These are phyloP conservation scores for Scytalopus superciliaris DNA, from an alignment of 2,113 vertebrate genomes.

Conservation along the genomic window DNA sequence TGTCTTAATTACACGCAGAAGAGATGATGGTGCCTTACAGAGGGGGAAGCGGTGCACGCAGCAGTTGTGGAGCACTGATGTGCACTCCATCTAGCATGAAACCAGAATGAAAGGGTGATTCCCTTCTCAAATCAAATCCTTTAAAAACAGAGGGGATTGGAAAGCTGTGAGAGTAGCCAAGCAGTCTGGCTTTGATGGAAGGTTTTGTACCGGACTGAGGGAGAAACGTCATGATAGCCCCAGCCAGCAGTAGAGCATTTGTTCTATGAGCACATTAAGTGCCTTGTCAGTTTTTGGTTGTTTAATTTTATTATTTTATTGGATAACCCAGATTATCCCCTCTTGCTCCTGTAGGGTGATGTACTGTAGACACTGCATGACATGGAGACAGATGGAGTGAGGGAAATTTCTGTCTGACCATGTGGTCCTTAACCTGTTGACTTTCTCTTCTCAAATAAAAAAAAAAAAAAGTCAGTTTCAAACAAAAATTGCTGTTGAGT, in stretches of 20 bases:
- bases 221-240: not conserved
- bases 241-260: not conserved
- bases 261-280: not conserved
- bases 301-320: not conserved
- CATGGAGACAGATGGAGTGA: not conserved
- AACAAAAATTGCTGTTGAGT: not conserved
- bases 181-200: not conserved
- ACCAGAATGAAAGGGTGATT: not conserved
- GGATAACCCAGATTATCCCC: not conserved
- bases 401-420: not conserved
- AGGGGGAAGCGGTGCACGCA: accelerated
- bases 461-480: not conserved
- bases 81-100: not conserved
- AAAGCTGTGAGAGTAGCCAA: not conserved
- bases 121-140: not conserved
- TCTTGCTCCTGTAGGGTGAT: not conserved
- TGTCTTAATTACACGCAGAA: not conserved
- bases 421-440: not conserved
- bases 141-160: not conserved
- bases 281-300: not conserved
- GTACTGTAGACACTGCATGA: accelerated
- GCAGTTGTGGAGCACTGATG: accelerated
- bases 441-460: not conserved
- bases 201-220: not conserved
- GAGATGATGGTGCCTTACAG: not conserved